Base-by-base conservation (phyloP, 30 jellyfish, hydroid and myxozoan genomes). In the Aurelia sp. region DNA sequence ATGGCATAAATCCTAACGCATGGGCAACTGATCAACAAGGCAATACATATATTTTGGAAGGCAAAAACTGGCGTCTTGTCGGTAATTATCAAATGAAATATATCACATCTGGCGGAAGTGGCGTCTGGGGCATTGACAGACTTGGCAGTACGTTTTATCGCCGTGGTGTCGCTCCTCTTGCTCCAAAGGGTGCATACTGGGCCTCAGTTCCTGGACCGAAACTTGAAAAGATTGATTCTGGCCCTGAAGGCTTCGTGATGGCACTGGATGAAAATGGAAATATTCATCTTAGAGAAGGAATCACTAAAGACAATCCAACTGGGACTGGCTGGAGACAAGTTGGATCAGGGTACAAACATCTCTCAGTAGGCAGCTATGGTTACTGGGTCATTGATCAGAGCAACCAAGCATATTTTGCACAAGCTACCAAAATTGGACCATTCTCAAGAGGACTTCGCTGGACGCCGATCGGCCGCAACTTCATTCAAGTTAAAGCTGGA, bases 51-150 rank as follows among this genome's bases (percentile, higher is more conserved):
- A n/a, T 68, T 40, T 76, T 60, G 65, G 88, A 78, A 18, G 91
- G 86, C 24, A 35, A n/a, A 10, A 70, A 68, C 63, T 88, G 91
- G 91, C 87, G 88, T 21, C 84, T 67, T 11, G 88, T 78, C 2
- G 74, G 81, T 18, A 51, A 40, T 7, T 41, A 30, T 3, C 76
- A 74, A 22, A 63, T 94, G 84, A 55, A 51, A 41, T 85, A 81
- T 63, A 76, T 94, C 15, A 82, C 99, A 6, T 71, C 96, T 69
- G 99, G 99, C 5, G 99, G 80, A 63, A 76, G 96, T 70, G 99
- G 99, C 1, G 97, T 94, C 9, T 94, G 99, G 99, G 99, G 95
- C 12, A 51, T 94, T 3, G 91, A 84, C 55, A 67, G 18, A 15
- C 30, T 65, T 47, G 89, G 91, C 13, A 70, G 72, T 5, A 50